Base-by-base conservation (phyloP, 1,140 invertebrate species). In the Calosoma granatense region DNA sequence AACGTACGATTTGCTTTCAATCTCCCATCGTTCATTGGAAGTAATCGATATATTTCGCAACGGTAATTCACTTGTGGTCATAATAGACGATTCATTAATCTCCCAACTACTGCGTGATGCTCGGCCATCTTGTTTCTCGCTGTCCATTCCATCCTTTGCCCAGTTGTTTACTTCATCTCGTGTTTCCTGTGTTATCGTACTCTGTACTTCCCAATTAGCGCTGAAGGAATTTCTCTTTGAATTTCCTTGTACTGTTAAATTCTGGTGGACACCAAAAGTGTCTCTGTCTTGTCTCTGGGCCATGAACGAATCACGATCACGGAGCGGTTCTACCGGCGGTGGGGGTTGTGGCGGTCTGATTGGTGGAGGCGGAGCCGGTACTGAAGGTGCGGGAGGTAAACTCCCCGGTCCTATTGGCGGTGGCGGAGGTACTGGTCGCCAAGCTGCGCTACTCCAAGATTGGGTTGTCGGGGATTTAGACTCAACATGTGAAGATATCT, bases 281-380 rank as follows among this genome's bases (percentile, higher is more conserved):
- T 84, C 82, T 14, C 81, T 67, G 60, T 84, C 81, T 57, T 83
- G 79, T 1, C 81, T 73, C 55, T 80, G 69, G 14, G 68, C 64
- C 67, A 72, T 72, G 51, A 70, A 72, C 1, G 68, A 70, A 39
- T 73, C 63, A 65, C 70, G 17, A 11, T 64, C 51, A 1, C 26
- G 4, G 14, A 30, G 66, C 4, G 79, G 81, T 65, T 91, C 88
- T 12, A 90, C 81, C 19, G 88, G 88, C 0, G 76, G 81, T 61
- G 76, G 86, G 62, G 83, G 81, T 22, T 80, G 79, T 56, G 77
- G 71, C 3, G 76, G 75, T 56, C 77, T 73, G 3, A 71, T 77
- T 0, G 85, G 85, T 0, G 87, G 87, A 2, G 88, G 87, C 0
- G 88, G 86, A 2, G 85, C 73, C 59, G 87, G 72, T 62, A 85